These are phyloP conservation scores for Hyles vespertilio DNA, from an alignment of 1,140 invertebrate species.

Conservation along the genomic window DNA sequence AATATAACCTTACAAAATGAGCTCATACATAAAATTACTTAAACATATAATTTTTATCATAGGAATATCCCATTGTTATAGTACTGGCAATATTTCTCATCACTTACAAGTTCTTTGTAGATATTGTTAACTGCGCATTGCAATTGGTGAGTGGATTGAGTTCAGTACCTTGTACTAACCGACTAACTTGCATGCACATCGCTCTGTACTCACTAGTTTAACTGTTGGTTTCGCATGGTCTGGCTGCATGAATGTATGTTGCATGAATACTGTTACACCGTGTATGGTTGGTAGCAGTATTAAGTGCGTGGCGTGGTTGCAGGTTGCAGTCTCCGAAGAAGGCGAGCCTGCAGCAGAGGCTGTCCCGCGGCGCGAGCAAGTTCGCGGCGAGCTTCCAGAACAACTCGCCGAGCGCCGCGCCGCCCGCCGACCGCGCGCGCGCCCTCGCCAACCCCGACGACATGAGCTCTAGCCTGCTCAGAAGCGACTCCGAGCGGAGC, in stretches of 20 bases:
- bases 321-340: constrained; percentile 71
- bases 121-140: not conserved
- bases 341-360: constrained; percentile 54
- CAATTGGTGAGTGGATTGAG: constrained; percentile 9
- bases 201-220: not conserved
- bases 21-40: too few species aligned
- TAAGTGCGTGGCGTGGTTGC: constrained; percentile 10
- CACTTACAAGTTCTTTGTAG: constrained; percentile 2
- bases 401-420: constrained; percentile 48
- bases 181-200: not conserved
- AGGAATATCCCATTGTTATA: not conserved
- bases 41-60: too few species aligned
- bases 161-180: constrained; percentile 3
- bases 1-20: too few species aligned
- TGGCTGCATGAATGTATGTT: not conserved
- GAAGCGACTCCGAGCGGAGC: constrained; percentile 71
- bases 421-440: constrained; percentile 75
- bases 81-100: not conserved
- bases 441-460: constrained; percentile 77
- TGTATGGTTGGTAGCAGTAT: too few species aligned
- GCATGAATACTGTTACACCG: not conserved
- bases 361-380: constrained; percentile 66
- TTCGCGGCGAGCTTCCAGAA: constrained; percentile 67
- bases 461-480: constrained; percentile 77
- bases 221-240: too few species aligned